phyloP scores from a whole-genome alignment of 2,797 vertebrate genomes.

The Rhabdophis nuchalis region DNA sequence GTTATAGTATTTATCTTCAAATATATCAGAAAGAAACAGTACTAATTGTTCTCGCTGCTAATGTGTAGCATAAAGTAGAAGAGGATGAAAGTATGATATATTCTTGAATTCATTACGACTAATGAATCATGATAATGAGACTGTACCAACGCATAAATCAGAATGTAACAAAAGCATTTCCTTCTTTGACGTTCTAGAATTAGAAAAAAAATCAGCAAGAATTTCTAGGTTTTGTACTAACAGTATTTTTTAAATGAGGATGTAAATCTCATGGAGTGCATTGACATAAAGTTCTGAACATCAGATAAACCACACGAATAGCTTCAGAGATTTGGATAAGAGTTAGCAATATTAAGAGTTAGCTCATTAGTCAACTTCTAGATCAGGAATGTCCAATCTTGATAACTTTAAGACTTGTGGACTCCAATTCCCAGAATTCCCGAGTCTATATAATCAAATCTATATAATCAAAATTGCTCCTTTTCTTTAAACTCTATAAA shows the following conservation, averaged over 20 bases:
- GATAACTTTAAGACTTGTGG: not conserved
- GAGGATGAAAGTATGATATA: not conserved
- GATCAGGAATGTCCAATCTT: not conserved
- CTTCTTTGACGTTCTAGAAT: not conserved
- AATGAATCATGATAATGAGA: slow-evolving; percentile 15
- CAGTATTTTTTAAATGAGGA: not conserved
- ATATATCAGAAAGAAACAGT: slow-evolving; percentile 1
- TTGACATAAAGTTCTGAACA: not conserved
- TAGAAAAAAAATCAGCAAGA: not conserved
- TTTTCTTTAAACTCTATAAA: slow-evolving; percentile 23
- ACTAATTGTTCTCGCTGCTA: slow-evolving; percentile 2
- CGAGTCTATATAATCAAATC: not conserved
- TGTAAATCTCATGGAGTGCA: not conserved
- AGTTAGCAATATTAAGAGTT: not conserved
- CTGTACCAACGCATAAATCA: slow-evolving; percentile 19
- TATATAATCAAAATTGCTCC: not conserved
- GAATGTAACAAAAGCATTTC: slow-evolving; percentile 3
- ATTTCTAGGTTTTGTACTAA: not conserved
- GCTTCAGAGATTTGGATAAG: not conserved
- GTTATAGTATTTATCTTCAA: not conserved
- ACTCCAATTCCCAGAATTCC: not conserved
- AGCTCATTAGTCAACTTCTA: not conserved
- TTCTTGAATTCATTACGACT: not conserved
- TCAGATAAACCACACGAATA: not conserved
- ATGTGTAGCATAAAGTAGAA: not conserved